phyloP scores from a whole-genome alignment of 2,113 vertebrate species.

The Dasyornis broadbenti region DNA sequence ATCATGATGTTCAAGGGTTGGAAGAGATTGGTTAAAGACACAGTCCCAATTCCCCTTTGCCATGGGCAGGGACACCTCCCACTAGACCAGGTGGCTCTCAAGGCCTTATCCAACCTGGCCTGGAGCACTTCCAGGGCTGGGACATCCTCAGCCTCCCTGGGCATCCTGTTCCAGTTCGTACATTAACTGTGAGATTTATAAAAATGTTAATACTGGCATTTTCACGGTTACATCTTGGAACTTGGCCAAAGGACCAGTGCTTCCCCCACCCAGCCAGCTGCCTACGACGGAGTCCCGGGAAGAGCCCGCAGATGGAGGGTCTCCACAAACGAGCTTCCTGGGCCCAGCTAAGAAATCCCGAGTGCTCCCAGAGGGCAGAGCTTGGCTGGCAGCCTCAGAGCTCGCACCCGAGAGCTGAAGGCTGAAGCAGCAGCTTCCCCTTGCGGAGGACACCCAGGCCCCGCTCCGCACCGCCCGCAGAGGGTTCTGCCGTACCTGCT shows the following conservation, averaged over 20 bases:
- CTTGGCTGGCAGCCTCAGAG: accelerated
- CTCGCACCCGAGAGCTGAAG: neutral
- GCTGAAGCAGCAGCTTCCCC: neutral
- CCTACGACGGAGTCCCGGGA: accelerated
- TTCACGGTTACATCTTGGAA: neutral
- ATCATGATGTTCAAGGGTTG: neutral
- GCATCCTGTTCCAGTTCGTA: too few relatives aligned
- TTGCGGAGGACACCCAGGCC: neutral
- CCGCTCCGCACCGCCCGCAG: accelerated
- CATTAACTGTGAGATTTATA: neutral
- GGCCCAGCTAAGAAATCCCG: accelerated
- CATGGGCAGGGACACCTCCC: neutral
- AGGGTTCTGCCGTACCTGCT: accelerated
- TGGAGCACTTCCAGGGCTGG: neutral
- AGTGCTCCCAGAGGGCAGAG: accelerated
- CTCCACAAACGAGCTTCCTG: accelerated
- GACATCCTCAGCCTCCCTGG: neutral
- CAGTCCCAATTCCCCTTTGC: neutral
- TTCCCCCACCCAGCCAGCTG: neutral
- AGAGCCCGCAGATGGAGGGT: accelerated
- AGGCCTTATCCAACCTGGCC: neutral
- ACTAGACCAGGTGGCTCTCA: neutral
- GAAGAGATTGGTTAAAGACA: too few relatives aligned
- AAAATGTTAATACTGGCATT: accelerated
- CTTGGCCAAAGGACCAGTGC: accelerated